Base-by-base conservation (phyloP, 2,888 invertebrate species). In the Notodonta ziczac region DNA sequence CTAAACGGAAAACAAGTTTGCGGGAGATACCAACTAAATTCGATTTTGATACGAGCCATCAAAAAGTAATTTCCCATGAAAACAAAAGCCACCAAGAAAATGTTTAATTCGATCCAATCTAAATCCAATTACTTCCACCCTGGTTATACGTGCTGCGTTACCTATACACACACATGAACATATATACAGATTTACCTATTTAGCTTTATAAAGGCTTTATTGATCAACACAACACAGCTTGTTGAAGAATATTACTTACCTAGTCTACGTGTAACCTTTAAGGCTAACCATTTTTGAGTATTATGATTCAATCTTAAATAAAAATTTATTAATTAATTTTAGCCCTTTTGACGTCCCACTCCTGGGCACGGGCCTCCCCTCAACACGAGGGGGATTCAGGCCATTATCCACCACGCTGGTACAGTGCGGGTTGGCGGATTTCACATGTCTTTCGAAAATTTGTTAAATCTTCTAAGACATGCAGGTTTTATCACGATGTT, bases 21-120 rank as follows among this genome's bases (percentile, higher is more conserved):
- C 71, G 66, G 59, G 60, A 63, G 57, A 66, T 67, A 62, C 70
- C 65, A 65, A 60, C 78, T 71, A 86, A 91, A 93, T 87, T 86
- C 78, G 85, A 84, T 86, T 91, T 90, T 90, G 88, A 92, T 91
- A 84, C 77, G 84, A 82, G 74, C 84, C 83, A 91, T 93, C 91
- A 92, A 91, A 91, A 89, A 86, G 87, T 87, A 81, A 86, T 93
- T 91, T 90, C 76, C 83, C 74, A 72, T 78, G 80, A 87, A 90
- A 91, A 91, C 88, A 90, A 90, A 88, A 81, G 83, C 80, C 79
- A 81, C 78, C 75, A 84, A 84, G 88, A 88, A 91, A 89, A 86
- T 86, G 86, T 86, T 84, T 90, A 90, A 92, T 90, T 87, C 82
- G 84, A 86, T 88, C 87, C 88, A 91, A 93, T 93, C 90, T 89